Percentiles rank a stretch among this genome's conserved stretches.
phyloP scores from a whole-genome alignment of 2,888 invertebrate genomes.

The Leptinotarsa rubiginosa region DNA sequence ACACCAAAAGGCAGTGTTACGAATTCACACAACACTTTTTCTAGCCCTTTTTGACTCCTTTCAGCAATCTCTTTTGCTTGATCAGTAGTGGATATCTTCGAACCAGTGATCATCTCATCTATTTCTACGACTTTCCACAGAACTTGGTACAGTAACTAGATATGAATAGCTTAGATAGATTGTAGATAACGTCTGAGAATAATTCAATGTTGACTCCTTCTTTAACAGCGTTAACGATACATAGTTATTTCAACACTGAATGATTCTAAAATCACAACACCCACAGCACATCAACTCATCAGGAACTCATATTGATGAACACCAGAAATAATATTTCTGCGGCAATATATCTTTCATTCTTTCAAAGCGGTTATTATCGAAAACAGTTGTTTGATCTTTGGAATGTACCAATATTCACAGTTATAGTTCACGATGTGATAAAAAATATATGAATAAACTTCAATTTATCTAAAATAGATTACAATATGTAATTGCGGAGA shows the following conservation, averaged over 20 bases:
- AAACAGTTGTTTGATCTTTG: background rate
- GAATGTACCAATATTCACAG: background rate
- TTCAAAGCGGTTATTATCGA: background rate
- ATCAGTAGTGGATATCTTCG: slow-evolving; percentile 19
- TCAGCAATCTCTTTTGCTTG: slow-evolving; percentile 8
- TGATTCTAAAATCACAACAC: slow-evolving; percentile 28
- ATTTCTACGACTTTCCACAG: slow-evolving; percentile 28
- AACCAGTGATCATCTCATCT: slow-evolving; percentile 29
- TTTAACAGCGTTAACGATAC: background rate
- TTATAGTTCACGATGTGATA: too few species aligned
- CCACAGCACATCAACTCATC: slow-evolving; percentile 38
- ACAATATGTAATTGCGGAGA: too few species aligned
- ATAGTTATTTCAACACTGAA: slow-evolving; percentile 19
- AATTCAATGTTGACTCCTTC: slow-evolving; percentile 7
- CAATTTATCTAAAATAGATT: too few species aligned
- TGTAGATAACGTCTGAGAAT: slow-evolving; percentile 20
- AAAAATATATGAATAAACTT: too few species aligned
- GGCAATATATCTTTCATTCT: background rate
- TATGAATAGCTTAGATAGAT: slow-evolving; percentile 25
- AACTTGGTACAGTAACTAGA: slow-evolving; percentile 39
- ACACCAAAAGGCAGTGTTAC: background rate
- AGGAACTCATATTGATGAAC: slow-evolving; percentile 2
- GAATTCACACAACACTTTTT: background rate
- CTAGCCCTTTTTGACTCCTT: background rate
- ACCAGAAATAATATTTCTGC: background rate